A percentile compares a stretch with the other conserved stretches of the same genome.
These are phyloP conservation scores for Metridium senile DNA, from an alignment of 92 coral and sea anemone species.

Conservation along the genomic window DNA sequence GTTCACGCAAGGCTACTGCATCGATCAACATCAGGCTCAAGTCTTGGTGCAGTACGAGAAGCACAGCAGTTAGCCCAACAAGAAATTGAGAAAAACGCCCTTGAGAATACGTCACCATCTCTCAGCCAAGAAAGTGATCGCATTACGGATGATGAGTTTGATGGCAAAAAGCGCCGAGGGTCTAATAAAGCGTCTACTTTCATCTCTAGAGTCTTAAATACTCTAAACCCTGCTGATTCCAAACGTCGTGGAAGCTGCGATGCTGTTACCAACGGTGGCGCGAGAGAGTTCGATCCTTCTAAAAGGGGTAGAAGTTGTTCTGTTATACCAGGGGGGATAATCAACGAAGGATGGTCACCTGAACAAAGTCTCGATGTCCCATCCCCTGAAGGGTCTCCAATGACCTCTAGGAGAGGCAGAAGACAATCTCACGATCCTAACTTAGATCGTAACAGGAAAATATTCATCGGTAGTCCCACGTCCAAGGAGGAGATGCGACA, in stretches of 20 bases:
- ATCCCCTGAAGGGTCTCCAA: conserved; percentile 65
- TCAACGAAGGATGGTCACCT: conserved; percentile 51
- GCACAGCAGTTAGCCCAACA: neutral
- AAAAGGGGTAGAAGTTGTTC: conserved; percentile 20
- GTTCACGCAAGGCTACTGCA: conserved; percentile 23
- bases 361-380: conserved; percentile 34
- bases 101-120: neutral
- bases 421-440: conserved; percentile 40
- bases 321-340: conserved; percentile 26
- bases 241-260: conserved; percentile 57
- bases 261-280: neutral
- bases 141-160: conserved; percentile 20
- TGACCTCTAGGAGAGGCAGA: conserved; percentile 26
- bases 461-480: conserved; percentile 25
- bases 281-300: conserved; percentile 10
- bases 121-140: conserved; percentile 14
- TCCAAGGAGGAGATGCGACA: conserved; percentile 18
- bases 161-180: conserved; percentile 42
- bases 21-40: conserved; percentile 26
- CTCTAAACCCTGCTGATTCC: conserved; percentile 43
- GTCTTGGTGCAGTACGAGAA: conserved; percentile 12
- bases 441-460: conserved; percentile 4
- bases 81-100: conserved; percentile 1
- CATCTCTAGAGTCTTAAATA: conserved; percentile 42
- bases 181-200: conserved; percentile 63